Evolutionary conservation across 2,797 vertebrate species (phyloP).

Genomic region (Gymnocypris eckloni): DNA sequence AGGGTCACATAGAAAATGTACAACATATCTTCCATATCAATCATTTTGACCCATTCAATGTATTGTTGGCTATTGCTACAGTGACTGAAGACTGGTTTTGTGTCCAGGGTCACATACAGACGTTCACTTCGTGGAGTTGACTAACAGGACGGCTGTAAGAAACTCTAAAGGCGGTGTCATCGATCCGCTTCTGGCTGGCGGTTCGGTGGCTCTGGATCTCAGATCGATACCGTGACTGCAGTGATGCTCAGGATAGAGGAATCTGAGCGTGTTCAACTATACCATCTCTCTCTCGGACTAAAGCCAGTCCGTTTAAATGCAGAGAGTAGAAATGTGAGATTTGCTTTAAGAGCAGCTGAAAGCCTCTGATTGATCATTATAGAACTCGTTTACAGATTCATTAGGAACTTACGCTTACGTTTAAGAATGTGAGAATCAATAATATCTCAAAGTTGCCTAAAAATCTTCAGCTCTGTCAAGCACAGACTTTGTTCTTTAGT

Average conservation of each 20-base stretch:
- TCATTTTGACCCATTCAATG: no score
- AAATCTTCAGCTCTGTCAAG: neutral
- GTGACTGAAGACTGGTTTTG: neutral
- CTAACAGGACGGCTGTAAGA: constrained; percentile 1
- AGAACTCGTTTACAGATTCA: neutral
- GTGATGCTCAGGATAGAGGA: neutral
- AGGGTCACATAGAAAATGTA: neutral
- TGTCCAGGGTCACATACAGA: neutral
- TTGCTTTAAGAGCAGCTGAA: neutral
- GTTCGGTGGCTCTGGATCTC: constrained; percentile 12
- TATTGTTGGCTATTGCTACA: neutral
- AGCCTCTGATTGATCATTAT: neutral
- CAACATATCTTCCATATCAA: no score
- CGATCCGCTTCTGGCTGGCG: constrained; percentile 1
- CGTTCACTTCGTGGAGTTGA: neutral
- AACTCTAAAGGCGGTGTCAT: constrained; percentile 31
- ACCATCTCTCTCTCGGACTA: neutral
- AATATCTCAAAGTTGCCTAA: neutral
- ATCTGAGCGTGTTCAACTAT: neutral
- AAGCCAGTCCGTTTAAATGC: neutral
- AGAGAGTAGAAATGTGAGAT: constrained; percentile 2
- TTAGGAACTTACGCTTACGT: neutral
- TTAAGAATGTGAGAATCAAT: neutral
- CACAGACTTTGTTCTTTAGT: neutral
- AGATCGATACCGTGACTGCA: constrained; percentile 16